Conservation (phyloP, 2,113 vertebrate species). For the Poeciliopsis prolifica region DNA sequence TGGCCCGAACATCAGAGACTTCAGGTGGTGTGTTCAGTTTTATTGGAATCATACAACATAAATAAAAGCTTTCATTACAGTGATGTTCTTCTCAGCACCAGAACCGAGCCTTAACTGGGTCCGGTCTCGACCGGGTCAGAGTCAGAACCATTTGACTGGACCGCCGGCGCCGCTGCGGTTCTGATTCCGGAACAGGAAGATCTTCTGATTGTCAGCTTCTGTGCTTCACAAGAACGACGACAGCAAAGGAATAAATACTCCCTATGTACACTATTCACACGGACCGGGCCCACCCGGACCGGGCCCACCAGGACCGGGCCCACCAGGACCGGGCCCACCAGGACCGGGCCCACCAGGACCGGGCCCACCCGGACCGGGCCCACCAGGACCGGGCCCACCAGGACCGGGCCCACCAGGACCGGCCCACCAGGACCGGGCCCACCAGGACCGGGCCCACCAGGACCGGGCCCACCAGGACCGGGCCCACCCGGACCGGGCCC, state of each 20-base stretch:
- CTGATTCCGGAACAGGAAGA: conserved; percentile 6
- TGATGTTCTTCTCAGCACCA: conserved; percentile 47
- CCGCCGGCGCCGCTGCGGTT: neutral
- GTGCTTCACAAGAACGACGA: conserved; percentile 55
- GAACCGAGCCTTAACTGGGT: conserved; percentile 9
- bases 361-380: conserved; percentile 15
- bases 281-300: too few species aligned
- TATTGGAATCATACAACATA: conserved; percentile 69
- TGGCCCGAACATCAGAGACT: neutral
- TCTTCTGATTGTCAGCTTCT: conserved; percentile 46
- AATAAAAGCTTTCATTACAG: conserved; percentile 65
- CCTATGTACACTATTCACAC: conserved; percentile 65
- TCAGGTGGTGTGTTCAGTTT: conserved; percentile 16
- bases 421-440: neutral
- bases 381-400: neutral
- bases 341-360: neutral
- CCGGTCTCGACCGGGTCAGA: neutral
- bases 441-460: too few species aligned
- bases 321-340: too few species aligned
- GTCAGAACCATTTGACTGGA: neutral
- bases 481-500: neutral
- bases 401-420: neutral
- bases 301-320: neutral
- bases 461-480: too few species aligned
- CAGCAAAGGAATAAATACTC: conserved; percentile 71